phyloP scores from a whole-genome alignment of 2,888 invertebrate genomes.

The Eulithis testata region DNA sequence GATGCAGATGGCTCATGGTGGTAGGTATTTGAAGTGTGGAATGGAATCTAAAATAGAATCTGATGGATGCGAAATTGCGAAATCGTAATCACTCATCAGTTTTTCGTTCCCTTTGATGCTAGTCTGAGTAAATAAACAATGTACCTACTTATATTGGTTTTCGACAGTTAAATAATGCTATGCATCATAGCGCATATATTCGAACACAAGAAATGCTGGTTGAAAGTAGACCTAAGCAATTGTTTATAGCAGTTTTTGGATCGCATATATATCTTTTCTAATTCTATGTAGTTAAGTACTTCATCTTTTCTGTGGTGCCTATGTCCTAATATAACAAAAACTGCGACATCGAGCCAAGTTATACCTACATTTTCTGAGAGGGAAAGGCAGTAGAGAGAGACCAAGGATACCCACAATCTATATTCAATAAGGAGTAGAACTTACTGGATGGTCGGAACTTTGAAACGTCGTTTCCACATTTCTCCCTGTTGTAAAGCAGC shows the following conservation, averaged over 20 bases:
- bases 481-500: conserved; percentile 91
- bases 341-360: too few relatives aligned
- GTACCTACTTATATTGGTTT: neutral
- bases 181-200: too few relatives aligned
- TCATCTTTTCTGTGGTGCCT: too few relatives aligned
- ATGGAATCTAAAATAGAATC: conserved; percentile 38
- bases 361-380: neutral
- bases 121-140: conserved; percentile 4
- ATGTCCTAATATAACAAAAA: too few relatives aligned
- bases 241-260: too few relatives aligned
- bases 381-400: neutral
- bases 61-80: conserved; percentile 21
- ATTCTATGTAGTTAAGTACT: too few relatives aligned
- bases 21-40: conserved; percentile 41
- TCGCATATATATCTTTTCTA: too few relatives aligned
- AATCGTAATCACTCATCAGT: conserved; percentile 15
- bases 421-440: conserved; percentile 54
- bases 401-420: neutral
- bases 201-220: too few relatives aligned
- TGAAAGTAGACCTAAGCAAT: too few relatives aligned
- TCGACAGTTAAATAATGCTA: too few relatives aligned
- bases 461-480: conserved; percentile 91
- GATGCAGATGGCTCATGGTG: conserved; percentile 24
- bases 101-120: conserved; percentile 23
- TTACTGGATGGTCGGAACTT: conserved; percentile 92